These are phyloP conservation scores for Malurus elegans DNA, from an alignment of 2,113 vertebrate species.

Conservation along the genomic window DNA sequence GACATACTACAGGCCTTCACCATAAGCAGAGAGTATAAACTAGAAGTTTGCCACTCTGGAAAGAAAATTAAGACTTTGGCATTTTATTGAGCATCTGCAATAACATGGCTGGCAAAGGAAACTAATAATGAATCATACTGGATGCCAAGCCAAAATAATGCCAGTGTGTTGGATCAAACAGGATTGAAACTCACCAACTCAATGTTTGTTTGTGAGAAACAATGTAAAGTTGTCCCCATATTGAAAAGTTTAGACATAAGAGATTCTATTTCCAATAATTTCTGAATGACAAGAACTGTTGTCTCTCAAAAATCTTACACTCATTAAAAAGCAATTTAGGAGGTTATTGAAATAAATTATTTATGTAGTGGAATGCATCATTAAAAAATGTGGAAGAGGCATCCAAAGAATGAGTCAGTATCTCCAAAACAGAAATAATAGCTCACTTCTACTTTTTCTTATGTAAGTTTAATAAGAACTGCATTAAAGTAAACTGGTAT, in stretches of 20 bases:
- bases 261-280: neutral
- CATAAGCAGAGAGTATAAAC: neutral
- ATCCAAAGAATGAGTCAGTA: neutral
- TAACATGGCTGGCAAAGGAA: neutral
- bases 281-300: neutral
- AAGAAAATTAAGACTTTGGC: neutral
- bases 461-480: neutral
- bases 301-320: neutral
- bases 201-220: neutral
- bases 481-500: neutral
- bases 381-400: neutral
- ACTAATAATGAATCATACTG: neutral
- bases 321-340: neutral
- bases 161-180: neutral
- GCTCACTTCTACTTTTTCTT: constrained; percentile 5
- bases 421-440: neutral
- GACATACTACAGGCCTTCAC: neutral
- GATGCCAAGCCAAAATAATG: neutral
- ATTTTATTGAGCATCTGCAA: neutral
- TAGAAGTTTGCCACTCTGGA: neutral
- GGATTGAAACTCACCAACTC: neutral
- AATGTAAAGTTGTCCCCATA: neutral
- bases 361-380: neutral
- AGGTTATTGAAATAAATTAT: neutral
- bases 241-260: neutral